These are phyloP conservation scores for Neomorphus geoffroyi DNA, from an alignment of 2,797 vertebrate genomes.

Conservation along the genomic window DNA sequence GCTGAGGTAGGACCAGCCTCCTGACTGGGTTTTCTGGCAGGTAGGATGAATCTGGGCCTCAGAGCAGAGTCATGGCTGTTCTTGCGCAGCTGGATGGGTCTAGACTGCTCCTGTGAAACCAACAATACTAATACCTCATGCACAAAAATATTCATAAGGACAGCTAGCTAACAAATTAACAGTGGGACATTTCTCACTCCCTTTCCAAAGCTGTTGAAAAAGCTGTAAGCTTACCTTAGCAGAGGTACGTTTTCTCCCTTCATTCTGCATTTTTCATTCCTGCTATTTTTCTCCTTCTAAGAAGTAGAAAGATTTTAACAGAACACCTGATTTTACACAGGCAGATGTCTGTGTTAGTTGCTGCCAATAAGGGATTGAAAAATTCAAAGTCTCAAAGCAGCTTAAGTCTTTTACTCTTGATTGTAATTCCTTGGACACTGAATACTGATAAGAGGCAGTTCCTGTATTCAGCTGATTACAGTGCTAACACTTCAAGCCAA, in stretches of 20 bases:
- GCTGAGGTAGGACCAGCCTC: not conserved
- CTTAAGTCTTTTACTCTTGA: slow-evolving; percentile 38
- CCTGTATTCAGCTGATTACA: slow-evolving; percentile 4
- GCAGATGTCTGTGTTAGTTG: not conserved
- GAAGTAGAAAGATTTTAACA: not conserved
- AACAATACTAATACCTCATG: not conserved
- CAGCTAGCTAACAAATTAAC: not conserved
- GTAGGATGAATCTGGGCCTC: not conserved
- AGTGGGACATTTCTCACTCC: not conserved
- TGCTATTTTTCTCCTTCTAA: not conserved
- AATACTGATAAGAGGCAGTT: slow-evolving; percentile 8
- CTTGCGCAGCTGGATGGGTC: not conserved
- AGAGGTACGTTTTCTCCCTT: not conserved
- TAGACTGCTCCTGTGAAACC: not conserved
- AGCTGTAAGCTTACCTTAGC: not conserved
- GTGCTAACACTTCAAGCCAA: slow-evolving; percentile 25
- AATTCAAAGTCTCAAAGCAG: slow-evolving; percentile 16
- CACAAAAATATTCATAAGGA: not conserved
- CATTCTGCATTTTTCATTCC: not conserved
- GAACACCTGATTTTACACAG: slow-evolving; percentile 11
- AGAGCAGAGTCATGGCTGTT: not conserved
- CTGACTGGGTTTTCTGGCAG: not conserved
- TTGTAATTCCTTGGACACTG: slow-evolving; percentile 41
- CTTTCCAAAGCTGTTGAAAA: not conserved
- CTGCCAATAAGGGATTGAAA: slow-evolving; percentile 14